These are phyloP conservation scores for Trachymyrmex cornetzi DNA, from an alignment of 1,140 invertebrate species.

Conservation along the genomic window DNA sequence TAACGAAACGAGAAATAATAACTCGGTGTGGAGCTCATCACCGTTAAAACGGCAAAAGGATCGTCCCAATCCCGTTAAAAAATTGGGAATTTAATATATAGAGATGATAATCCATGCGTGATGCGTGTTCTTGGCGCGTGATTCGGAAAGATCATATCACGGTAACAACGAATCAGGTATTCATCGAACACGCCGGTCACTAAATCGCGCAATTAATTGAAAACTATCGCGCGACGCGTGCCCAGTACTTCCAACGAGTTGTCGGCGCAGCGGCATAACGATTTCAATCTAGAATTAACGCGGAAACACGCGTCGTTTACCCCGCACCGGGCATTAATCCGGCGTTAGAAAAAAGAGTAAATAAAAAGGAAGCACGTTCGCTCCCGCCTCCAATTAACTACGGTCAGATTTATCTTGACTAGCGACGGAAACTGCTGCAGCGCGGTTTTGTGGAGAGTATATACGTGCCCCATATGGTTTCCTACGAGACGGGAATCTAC, in stretches of 20 bases:
- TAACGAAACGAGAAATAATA: neutral
- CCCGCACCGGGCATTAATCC: conserved; percentile 56
- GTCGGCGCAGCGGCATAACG: conserved; percentile 54
- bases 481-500: conserved; percentile 60
- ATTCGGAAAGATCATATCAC: conserved; percentile 48
- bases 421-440: conserved; percentile 54
- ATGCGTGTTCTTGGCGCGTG: conserved; percentile 25
- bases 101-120: conserved; percentile 31
- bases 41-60: neutral
- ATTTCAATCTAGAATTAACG: conserved; percentile 34
- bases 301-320: conserved; percentile 52
- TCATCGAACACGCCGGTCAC: conserved; percentile 44
- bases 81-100: conserved; percentile 20
- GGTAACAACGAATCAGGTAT: conserved; percentile 60
- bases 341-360: conserved; percentile 26
- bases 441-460: conserved; percentile 56
- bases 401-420: conserved; percentile 73
- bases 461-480: conserved; percentile 49
- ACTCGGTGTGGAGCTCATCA: neutral
- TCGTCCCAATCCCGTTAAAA: neutral
- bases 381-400: conserved; percentile 69
- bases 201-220: conserved; percentile 66
- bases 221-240: conserved; percentile 60
- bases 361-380: conserved; percentile 50
- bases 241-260: conserved; percentile 57